phyloP scores from a whole-genome alignment of 2,888 invertebrate genomes.

The Crematogaster levior region DNA sequence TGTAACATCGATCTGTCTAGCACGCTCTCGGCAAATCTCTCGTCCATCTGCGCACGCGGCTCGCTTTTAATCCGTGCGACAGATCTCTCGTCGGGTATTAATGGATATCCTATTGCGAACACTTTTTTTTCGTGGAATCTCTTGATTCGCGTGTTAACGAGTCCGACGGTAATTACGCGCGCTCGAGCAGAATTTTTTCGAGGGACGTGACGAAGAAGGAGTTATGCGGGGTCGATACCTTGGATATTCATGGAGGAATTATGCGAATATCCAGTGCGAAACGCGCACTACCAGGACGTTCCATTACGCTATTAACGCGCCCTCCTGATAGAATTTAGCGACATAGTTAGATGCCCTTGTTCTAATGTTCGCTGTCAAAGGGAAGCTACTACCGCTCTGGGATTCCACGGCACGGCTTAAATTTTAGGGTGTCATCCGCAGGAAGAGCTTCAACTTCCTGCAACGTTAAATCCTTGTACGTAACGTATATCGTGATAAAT shows the following conservation, averaged over 20 bases:
- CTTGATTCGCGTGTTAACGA: constrained; percentile 57
- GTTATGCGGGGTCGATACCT: neutral
- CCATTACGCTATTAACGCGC: constrained; percentile 38
- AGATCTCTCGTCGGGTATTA: constrained; percentile 29
- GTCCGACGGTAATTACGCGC: constrained; percentile 52
- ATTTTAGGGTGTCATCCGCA: constrained; percentile 28
- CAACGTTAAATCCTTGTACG: neutral
- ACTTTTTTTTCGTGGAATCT: constrained; percentile 28
- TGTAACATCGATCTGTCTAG: constrained; percentile 66
- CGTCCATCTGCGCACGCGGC: constrained; percentile 23
- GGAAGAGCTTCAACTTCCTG: neutral
- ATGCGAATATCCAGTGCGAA: neutral
- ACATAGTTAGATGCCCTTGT: constrained; percentile 34
- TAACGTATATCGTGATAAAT: neutral
- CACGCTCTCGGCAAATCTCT: constrained; percentile 22
- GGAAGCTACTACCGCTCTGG: neutral
- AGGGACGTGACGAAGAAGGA: neutral
- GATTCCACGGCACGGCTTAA: constrained; percentile 19
- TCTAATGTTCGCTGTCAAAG: constrained; percentile 35
- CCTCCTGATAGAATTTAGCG: constrained; percentile 36
- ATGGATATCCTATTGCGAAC: constrained; percentile 14
- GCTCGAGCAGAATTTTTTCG: constrained; percentile 26
- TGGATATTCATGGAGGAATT: constrained; percentile 32
- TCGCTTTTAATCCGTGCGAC: constrained; percentile 34
- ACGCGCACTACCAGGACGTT: constrained; percentile 1